These are phyloP conservation scores for Anas platyrhynchos DNA, from an alignment of 2,113 vertebrate genomes.

Conservation along the genomic window DNA sequence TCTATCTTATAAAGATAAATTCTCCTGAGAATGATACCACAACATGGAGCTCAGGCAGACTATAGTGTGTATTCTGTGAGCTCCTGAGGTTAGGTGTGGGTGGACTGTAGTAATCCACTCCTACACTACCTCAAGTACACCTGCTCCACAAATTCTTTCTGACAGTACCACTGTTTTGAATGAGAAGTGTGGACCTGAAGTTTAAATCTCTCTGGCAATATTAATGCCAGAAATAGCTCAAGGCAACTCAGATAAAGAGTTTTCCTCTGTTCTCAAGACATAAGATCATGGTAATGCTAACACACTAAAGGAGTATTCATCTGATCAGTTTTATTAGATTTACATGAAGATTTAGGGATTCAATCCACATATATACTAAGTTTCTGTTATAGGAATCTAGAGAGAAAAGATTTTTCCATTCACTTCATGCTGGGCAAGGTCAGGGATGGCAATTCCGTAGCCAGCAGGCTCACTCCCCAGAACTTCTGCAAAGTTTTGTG, in stretches of 20 bases:
- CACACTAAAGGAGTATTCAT: neutral
- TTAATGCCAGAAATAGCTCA: neutral
- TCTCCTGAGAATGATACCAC: neutral
- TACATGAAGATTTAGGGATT: neutral
- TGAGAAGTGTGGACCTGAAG: neutral
- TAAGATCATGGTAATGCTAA: neutral
- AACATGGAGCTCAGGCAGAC: neutral
- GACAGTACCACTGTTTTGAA: neutral
- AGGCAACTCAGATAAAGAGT: neutral
- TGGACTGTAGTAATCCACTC: constrained; percentile 24
- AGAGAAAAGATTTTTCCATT: neutral
- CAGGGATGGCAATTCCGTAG: neutral
- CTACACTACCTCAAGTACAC: neutral
- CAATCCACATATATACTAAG: neutral
- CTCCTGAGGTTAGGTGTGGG: constrained; percentile 21
- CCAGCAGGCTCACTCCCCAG: neutral
- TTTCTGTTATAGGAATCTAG: neutral
- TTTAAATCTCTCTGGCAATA: neutral
- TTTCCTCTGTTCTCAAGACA: neutral
- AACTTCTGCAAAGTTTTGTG: neutral
- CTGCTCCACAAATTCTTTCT: constrained; percentile 10
- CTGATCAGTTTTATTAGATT: neutral
- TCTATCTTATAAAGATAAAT: neutral
- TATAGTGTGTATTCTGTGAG: neutral
- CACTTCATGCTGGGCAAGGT: neutral